phyloP scores from a whole-genome alignment of 2,113 vertebrate species.

The Alligator sinensis region DNA sequence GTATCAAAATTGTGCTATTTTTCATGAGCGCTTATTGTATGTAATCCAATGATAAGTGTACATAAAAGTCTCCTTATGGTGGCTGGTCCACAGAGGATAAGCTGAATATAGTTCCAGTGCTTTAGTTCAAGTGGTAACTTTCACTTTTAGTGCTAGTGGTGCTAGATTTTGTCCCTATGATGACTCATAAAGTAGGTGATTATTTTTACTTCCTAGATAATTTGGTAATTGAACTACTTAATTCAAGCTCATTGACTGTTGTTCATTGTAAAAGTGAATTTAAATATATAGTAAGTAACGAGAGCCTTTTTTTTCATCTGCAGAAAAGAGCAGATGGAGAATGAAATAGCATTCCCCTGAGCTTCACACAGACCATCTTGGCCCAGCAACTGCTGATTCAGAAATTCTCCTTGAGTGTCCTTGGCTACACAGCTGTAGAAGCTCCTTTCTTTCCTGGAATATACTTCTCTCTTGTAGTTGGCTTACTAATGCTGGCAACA shows the following conservation, averaged over 20 bases:
- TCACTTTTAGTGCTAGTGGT: neutral
- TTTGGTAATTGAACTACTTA: neutral
- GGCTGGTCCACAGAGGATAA: fast-evolving
- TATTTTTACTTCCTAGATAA: neutral
- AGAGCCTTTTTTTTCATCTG: neutral
- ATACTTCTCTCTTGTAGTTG: neutral
- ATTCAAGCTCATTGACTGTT: neutral
- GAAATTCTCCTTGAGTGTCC: neutral
- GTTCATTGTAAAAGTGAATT: neutral
- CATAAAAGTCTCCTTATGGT: fast-evolving
- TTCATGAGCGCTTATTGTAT: neutral
- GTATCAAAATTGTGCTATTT: fast-evolving
- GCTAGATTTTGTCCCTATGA: neutral
- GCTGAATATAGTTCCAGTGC: neutral
- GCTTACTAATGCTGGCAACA: neutral
- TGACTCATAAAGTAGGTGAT: neutral
- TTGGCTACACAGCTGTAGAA: fast-evolving
- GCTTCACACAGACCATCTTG: neutral
- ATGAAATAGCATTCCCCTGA: neutral
- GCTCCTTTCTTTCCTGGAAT: neutral
- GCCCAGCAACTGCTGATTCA: neutral
- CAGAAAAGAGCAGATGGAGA: neutral
- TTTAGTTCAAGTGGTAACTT: neutral
- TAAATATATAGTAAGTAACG: fast-evolving
- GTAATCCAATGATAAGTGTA: fast-evolving